Conservation (phyloP, 1,140 invertebrate species). For the Carposina sasakii region DNA sequence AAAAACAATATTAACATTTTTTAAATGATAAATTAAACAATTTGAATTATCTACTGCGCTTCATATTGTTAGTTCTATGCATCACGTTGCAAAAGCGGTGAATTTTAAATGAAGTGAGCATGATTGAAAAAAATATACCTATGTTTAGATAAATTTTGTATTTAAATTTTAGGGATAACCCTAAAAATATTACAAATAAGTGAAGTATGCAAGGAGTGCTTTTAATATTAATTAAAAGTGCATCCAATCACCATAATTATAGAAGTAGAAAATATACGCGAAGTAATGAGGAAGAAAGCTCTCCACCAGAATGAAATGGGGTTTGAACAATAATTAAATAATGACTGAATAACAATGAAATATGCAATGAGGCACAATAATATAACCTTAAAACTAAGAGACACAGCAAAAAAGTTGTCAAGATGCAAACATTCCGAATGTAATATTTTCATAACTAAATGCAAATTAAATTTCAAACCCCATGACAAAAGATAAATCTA, state of each 20-base stretch:
- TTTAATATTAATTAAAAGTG: slow-evolving; percentile 59
- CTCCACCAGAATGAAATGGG: slow-evolving; percentile 67
- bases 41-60: slow-evolving; percentile 44
- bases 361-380: slow-evolving; percentile 64
- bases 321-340: slow-evolving; percentile 63
- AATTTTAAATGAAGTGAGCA: slow-evolving; percentile 54
- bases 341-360: slow-evolving; percentile 43
- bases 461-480: slow-evolving; percentile 70
- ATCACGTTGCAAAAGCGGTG: slow-evolving; percentile 56
- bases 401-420: slow-evolving; percentile 67
- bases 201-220: slow-evolving; percentile 57
- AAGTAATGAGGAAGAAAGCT: slow-evolving; percentile 49
- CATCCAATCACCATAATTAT: slow-evolving; percentile 69
- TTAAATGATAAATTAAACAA: too few species aligned
- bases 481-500: slow-evolving; percentile 54
- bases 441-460: slow-evolving; percentile 48
- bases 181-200: slow-evolving; percentile 59
- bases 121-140: slow-evolving; percentile 57
- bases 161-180: too few species aligned
- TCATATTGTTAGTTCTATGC: slow-evolving; percentile 53
- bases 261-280: too few species aligned
- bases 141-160: too few species aligned
- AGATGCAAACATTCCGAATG: slow-evolving; percentile 72
- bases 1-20: too few species aligned
- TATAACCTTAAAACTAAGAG: slow-evolving; percentile 42